Conservation (phyloP, 2,113 vertebrate genomes). For the Elachura formosa region DNA sequence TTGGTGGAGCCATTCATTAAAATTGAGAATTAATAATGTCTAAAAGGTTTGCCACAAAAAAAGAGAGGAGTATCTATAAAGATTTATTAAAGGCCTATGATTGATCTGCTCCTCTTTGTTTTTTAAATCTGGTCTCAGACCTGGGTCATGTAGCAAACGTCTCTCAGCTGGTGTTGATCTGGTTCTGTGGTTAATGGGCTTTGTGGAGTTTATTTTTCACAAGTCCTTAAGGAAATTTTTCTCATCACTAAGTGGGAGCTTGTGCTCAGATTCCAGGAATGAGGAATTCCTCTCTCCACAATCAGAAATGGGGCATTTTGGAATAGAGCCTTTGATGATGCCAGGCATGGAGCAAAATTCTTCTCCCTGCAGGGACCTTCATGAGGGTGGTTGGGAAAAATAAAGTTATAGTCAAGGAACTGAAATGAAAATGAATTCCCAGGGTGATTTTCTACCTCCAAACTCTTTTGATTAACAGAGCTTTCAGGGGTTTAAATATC, state of each 20-base stretch:
- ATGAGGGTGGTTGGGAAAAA: not conserved
- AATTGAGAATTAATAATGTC: conserved; percentile 47
- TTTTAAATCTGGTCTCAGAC: conserved; percentile 24
- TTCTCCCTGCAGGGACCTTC: not conserved
- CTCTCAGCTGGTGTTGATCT: not conserved
- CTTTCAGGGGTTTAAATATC: not conserved
- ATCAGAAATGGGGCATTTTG: not conserved
- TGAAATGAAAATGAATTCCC: not conserved
- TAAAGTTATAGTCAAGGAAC: not conserved
- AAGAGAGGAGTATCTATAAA: not conserved
- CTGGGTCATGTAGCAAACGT: not conserved
- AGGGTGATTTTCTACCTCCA: not conserved
- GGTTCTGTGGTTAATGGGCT: not conserved
- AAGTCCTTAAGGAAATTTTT: not conserved
- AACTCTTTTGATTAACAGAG: not conserved
- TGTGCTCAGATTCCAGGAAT: not conserved
- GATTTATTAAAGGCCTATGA: conserved; percentile 40
- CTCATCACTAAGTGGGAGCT: not conserved
- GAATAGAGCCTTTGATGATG: not conserved
- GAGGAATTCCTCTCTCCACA: not conserved
- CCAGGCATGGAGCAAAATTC: accelerated
- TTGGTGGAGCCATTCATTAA: conserved; percentile 37
- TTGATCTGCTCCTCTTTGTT: conserved; percentile 17
- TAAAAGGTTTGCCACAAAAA: conserved; percentile 12
- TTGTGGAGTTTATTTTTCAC: not conserved